Evolutionary conservation across 2,888 invertebrate species (phyloP).

Genomic region (Drosophila longiperda): DNA sequence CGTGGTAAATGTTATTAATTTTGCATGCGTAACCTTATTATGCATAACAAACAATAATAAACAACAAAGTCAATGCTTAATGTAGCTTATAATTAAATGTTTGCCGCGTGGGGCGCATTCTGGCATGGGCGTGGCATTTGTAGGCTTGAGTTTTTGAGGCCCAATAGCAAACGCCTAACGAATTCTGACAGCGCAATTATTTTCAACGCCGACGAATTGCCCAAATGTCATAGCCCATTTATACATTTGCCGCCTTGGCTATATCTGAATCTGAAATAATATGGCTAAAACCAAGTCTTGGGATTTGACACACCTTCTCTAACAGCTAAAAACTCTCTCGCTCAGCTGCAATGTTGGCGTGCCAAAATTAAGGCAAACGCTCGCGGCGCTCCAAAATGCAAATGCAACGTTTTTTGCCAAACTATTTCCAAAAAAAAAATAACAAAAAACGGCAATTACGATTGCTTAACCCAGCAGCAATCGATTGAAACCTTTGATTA

Average conservation of each 20-base stretch:
- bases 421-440: conserved; percentile 15
- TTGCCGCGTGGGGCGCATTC: conserved; percentile 13
- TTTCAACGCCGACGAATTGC: conserved; percentile 58
- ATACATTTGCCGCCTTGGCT: conserved; percentile 15
- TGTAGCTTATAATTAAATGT: conserved; percentile 78
- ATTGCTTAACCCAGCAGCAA: conserved; percentile 12
- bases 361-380: conserved; percentile 51
- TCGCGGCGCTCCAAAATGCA: conserved; percentile 58
- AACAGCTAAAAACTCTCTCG: conserved; percentile 12
- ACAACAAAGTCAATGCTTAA: conserved; percentile 62
- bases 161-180: conserved; percentile 61
- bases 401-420: conserved; percentile 44
- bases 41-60: conserved; percentile 63
- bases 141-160: neutral
- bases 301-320: conserved; percentile 41
- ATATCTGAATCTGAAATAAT: conserved; percentile 15
- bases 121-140: neutral
- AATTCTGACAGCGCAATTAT: conserved; percentile 74
- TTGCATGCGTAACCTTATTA: conserved; percentile 77
- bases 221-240: conserved; percentile 51
- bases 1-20: conserved; percentile 75
- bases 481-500: conserved; percentile 36
- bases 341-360: conserved; percentile 40
- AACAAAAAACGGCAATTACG: neutral
- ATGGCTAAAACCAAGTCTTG: conserved; percentile 2